A percentile compares a stretch with the other conserved stretches of the same genome.
These are phyloP conservation scores for Montifringilla adamsi DNA, from an alignment of 2,113 vertebrate species.

Conservation along the genomic window DNA sequence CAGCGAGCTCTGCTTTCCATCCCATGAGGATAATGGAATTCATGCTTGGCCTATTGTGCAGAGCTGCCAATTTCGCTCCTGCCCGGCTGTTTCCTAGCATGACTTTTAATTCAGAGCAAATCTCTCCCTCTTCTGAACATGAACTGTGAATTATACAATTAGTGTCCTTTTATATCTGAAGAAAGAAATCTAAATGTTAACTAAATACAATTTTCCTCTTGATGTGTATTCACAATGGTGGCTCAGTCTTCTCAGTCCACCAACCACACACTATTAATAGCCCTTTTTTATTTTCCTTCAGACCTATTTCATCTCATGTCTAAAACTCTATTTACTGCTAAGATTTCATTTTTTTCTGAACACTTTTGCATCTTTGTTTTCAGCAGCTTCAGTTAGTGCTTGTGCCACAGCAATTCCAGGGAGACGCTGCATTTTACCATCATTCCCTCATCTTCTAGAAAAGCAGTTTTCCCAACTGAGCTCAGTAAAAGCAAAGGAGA, in stretches of 20 bases:
- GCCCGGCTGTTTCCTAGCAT: background rate
- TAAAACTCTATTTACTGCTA: background rate
- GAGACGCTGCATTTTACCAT: background rate
- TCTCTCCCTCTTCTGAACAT: background rate
- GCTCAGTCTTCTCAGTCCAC: background rate
- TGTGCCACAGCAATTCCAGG: background rate
- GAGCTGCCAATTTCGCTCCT: background rate
- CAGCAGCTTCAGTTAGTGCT: background rate
- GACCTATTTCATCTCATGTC: background rate
- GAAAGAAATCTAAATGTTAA: slow-evolving; percentile 40
- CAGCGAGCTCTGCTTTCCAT: background rate
- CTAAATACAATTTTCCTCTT: background rate
- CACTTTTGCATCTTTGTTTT: background rate
- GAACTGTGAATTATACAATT: slow-evolving; percentile 35
- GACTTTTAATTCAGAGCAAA: slow-evolving; percentile 19
- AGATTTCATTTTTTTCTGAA: background rate
- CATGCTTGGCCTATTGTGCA: background rate
- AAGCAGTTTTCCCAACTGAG: background rate
- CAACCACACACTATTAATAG: background rate
- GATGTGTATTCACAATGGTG: background rate
- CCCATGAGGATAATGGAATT: background rate
- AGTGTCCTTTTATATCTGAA: background rate
- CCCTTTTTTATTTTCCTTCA: background rate
- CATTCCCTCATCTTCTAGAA: background rate
- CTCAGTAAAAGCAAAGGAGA: background rate